phyloP scores from a whole-genome alignment of 2,113 vertebrate species.

The Perca flavescens region DNA sequence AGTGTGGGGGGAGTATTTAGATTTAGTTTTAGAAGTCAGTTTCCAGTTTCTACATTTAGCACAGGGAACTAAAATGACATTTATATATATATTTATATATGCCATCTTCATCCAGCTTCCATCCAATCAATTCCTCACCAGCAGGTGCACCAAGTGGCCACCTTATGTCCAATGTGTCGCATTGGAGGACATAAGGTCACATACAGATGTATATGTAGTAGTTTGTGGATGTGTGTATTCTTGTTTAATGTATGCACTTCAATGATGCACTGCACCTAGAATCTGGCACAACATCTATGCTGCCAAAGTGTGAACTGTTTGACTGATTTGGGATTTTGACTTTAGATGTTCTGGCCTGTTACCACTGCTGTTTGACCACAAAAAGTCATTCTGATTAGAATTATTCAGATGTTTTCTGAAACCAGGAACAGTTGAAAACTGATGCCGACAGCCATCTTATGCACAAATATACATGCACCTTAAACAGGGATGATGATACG shows the following conservation, averaged over 20 bases:
- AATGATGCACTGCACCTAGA: not conserved
- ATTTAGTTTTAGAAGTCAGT: not conserved
- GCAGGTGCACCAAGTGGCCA: not conserved
- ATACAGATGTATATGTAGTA: not conserved
- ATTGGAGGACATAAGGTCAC: not conserved
- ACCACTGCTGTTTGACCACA: not conserved
- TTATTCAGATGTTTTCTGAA: not conserved
- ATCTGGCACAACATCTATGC: too few relatives aligned
- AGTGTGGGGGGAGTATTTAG: not conserved
- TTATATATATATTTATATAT: not conserved
- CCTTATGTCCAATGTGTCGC: not conserved
- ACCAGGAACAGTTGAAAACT: not conserved
- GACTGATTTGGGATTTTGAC: not conserved
- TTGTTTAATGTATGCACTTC: not conserved
- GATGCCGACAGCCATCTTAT: not conserved
- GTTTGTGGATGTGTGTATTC: not conserved
- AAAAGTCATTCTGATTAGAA: too few relatives aligned
- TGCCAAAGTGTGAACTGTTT: not conserved
- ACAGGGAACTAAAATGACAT: not conserved
- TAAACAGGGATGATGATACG: not conserved
- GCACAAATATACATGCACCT: not conserved
- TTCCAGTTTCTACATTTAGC: not conserved
- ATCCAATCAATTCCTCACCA: not conserved
- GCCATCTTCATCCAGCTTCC: not conserved
- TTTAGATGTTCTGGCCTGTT: not conserved